Evolutionary conservation across 2,888 invertebrate species (phyloP).

Genomic region (Smittia aterrima): DNA sequence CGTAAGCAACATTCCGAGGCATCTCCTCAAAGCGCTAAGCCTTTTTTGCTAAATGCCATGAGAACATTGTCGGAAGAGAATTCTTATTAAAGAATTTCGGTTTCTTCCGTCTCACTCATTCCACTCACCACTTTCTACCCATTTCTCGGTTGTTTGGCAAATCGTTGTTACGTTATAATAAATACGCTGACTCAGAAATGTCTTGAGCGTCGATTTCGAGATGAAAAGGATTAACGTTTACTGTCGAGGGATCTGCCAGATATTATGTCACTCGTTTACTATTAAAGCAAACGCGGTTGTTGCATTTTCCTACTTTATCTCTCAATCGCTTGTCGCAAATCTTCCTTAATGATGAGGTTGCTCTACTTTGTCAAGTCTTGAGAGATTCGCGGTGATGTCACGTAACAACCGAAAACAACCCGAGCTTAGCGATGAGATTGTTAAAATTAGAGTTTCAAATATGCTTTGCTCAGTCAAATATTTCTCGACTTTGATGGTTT

Average conservation of each 20-base stretch:
- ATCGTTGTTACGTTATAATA: background rate
- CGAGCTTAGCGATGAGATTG: too few relatives aligned
- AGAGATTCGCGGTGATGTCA: too few relatives aligned
- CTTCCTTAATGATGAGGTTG: too few relatives aligned
- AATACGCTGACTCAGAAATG: background rate
- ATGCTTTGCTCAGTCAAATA: too few relatives aligned
- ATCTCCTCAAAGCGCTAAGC: background rate
- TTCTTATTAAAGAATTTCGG: background rate
- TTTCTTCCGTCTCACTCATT: background rate
- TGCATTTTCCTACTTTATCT: too few relatives aligned
- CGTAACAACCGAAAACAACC: too few relatives aligned
- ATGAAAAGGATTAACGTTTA: constrained; percentile 10
- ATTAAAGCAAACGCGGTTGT: background rate
- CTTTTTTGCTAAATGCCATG: background rate
- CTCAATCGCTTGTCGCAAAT: too few relatives aligned
- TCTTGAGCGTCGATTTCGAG: background rate
- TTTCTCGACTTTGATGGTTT: too few relatives aligned
- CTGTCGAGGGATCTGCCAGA: background rate
- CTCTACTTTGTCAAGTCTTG: too few relatives aligned
- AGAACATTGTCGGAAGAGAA: background rate
- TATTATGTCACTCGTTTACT: background rate
- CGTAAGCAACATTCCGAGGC: constrained; percentile 9
- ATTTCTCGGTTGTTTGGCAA: too few relatives aligned
- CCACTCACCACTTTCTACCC: background rate
- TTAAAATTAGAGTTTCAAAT: too few relatives aligned